A percentile compares a stretch with the other conserved stretches of the same genome.
Evolutionary conservation across 2,797 vertebrate species (phyloP).

Genomic region (Falco berigora): DNA sequence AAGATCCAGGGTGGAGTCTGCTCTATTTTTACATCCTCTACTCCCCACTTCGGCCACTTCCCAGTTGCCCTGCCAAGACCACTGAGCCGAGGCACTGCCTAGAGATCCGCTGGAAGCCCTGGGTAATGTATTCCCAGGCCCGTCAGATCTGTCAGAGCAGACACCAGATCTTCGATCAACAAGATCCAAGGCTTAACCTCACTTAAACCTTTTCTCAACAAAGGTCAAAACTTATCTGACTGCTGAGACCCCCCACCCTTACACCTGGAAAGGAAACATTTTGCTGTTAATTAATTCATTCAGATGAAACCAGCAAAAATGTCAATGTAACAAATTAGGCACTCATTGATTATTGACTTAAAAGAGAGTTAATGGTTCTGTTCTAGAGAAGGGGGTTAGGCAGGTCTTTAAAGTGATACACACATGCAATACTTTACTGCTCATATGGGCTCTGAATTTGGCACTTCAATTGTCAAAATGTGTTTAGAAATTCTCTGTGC

Average conservation of each 20-base stretch:
- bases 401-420: conserved; percentile 45
- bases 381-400: conserved; percentile 41
- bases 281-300: conserved; percentile 71
- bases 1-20: background rate
- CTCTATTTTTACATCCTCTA: background rate
- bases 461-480: background rate
- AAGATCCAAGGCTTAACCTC: conserved; percentile 35
- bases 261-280: conserved; percentile 52
- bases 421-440: background rate
- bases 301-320: conserved; percentile 71
- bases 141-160: conserved; percentile 39
- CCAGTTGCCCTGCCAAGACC: background rate
- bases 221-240: conserved; percentile 70
- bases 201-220: conserved; percentile 55
- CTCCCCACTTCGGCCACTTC: background rate
- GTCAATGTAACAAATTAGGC: conserved; percentile 74
- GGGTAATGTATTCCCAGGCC: background rate
- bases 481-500: background rate
- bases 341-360: conserved; percentile 74
- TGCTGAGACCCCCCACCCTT: background rate
- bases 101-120: background rate
- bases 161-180: background rate
- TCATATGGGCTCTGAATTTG: background rate
- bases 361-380: conserved; percentile 59
- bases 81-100: background rate